phyloP scores from a whole-genome alignment of 2,113 vertebrate species.

The Bos indicus region DNA sequence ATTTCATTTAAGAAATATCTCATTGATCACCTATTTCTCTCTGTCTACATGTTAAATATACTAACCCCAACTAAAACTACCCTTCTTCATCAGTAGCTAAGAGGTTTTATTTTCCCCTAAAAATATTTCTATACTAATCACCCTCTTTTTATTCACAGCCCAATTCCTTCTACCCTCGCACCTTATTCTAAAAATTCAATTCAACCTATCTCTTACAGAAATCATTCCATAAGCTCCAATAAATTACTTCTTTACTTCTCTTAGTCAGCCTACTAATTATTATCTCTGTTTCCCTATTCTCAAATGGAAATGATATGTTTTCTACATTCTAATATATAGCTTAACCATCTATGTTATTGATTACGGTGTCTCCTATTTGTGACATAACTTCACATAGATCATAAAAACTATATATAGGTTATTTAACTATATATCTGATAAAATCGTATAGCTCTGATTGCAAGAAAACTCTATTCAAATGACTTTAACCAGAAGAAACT shows the following conservation, averaged over 20 bases:
- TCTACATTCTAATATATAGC: neutral
- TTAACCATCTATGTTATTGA: neutral
- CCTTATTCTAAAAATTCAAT: neutral
- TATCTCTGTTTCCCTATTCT: neutral
- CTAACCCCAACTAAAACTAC: neutral
- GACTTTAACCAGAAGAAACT: neutral
- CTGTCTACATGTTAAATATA: neutral
- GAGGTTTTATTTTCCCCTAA: neutral
- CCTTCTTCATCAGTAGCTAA: neutral
- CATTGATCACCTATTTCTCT: neutral
- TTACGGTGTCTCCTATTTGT: neutral
- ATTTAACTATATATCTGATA: neutral
- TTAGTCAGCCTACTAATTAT: neutral
- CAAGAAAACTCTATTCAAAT: neutral
- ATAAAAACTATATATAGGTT: neutral
- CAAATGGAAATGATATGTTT: neutral
- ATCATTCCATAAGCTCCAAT: neutral
- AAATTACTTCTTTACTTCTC: neutral
- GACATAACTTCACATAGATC: neutral
- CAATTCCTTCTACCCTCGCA: neutral
- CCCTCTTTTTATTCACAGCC: neutral
- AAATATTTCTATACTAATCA: neutral
- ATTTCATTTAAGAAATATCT: neutral
- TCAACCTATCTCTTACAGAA: neutral
- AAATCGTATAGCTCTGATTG: neutral